Evolutionary conservation across 2,888 invertebrate species (phyloP), one percentile per base, ranked within the genome.

Genomic region (Cheilosia urbana): DNA sequence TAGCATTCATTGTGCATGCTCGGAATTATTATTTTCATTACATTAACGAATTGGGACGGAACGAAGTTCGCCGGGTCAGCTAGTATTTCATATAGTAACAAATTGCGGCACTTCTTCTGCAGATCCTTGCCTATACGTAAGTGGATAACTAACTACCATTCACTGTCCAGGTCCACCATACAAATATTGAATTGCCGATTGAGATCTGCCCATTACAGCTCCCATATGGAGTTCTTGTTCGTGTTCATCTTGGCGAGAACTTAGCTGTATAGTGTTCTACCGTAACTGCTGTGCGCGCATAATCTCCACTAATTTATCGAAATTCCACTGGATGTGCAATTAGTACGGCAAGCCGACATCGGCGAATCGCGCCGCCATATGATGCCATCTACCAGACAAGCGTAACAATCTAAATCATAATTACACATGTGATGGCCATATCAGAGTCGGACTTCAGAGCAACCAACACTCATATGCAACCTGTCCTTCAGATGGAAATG

Each of bases 361-460:
- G 9, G 30, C 60, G 30, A 42, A 51, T 19, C 19, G 34, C 75
- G 53, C 53, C 55, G 49, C 51, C 72, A 53, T 37, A 37, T 73
- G 71, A 72, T 68, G 53, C 63, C 69, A 51, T 69, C 68, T 57
- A 6, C 72, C 53, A 42, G 77, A 72, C 66, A 78, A 82, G 83
- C 72, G 75, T 65, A 69, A 75, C 75, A 84, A 76, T 84, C 80
- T 80, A 80, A 80, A 71, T 84, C 84, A 76, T 80, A 80, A 76
- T 84, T 71, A 80, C 69, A 69, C 45, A 69, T 62, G 65, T 84
- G 75, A 80, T 66, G 62, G 63, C 75, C 73, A 79, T 73, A 80
- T 58, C 58, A 21, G 34, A 13, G 34, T n/a, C n/a, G n/a, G n/a
- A n/a, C n/a, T n/a, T n/a, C n/a, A n/a, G 34, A 13, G 34, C 27